A percentile compares a stretch with the other conserved stretches of the same genome.
Conservation (phyloP, 2,888 invertebrate species). For the Zele albiditarsus region DNA sequence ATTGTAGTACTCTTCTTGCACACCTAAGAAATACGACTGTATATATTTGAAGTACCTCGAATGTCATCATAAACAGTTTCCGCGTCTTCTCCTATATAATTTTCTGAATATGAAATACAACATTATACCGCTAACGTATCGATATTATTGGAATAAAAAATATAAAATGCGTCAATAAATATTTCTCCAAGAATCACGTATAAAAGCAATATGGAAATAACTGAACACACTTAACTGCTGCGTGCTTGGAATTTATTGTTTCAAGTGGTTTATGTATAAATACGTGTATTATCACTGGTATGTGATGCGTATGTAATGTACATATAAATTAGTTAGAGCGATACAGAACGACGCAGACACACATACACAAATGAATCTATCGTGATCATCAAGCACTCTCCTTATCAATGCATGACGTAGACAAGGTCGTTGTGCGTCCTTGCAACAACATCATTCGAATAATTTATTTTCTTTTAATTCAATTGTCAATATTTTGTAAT, state of each 20-base stretch:
- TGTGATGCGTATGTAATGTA: background rate
- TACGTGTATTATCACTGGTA: background rate
- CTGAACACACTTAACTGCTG: too few relatives aligned
- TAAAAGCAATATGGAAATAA: background rate
- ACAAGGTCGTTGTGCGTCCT: conserved; percentile 60
- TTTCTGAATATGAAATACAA: too few relatives aligned
- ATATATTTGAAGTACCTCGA: too few relatives aligned
- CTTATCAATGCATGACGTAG: conserved; percentile 57
- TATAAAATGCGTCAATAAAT: background rate
- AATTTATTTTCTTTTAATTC: background rate
- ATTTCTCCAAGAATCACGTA: too few relatives aligned
- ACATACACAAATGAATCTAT: background rate
- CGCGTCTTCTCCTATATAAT: too few relatives aligned
- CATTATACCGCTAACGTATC: too few relatives aligned
- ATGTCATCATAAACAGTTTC: too few relatives aligned
- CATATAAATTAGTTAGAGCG: background rate
- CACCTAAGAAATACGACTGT: too few relatives aligned
- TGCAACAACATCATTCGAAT: background rate
- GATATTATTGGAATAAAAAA: background rate
- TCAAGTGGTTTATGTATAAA: too few relatives aligned
- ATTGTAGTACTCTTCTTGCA: too few relatives aligned
- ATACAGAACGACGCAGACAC: background rate
- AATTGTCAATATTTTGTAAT: background rate
- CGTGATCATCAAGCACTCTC: conserved; percentile 33
- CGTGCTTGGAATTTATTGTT: too few relatives aligned